Percentiles rank a stretch among this genome's conserved stretches.
Evolutionary conservation across 2,888 invertebrate species (phyloP).

Genomic region (Endotricha flammealis): DNA sequence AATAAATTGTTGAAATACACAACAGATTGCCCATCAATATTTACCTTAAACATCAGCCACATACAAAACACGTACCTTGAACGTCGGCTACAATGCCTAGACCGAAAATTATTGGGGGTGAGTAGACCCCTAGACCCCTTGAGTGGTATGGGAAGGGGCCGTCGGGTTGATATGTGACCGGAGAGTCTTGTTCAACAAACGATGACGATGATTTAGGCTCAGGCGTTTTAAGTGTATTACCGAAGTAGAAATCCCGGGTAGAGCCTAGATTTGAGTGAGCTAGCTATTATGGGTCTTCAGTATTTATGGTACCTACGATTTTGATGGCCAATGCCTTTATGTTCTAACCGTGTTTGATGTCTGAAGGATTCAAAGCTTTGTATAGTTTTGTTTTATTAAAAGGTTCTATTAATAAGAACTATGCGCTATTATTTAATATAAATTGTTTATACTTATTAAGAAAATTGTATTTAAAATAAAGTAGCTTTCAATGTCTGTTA

Average conservation of each 20-base stretch:
- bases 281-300: constrained; percentile 60
- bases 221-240: constrained; percentile 78
- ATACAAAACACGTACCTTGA: constrained; percentile 59
- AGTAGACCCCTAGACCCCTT: constrained; percentile 14
- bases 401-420: too few species aligned
- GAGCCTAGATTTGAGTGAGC: constrained; percentile 71
- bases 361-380: not conserved
- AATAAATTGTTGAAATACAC: constrained; percentile 48
- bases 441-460: too few species aligned
- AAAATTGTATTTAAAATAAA: too few species aligned
- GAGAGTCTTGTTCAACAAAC: constrained; percentile 79
- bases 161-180: constrained; percentile 74
- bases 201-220: constrained; percentile 78
- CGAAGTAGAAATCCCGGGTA: constrained; percentile 72
- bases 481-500: too few species aligned
- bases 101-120: constrained; percentile 63
- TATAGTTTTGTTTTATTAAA: too few species aligned
- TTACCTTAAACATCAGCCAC: constrained; percentile 43
- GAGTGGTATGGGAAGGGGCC: constrained; percentile 29
- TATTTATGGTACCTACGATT: constrained; percentile 51
- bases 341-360: constrained; percentile 1
- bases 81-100: constrained; percentile 60
- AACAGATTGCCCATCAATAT: constrained; percentile 39
- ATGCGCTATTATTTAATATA: too few species aligned
- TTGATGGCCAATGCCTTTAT: constrained; percentile 13